Evolutionary conservation across 2,797 vertebrate species (phyloP).

Genomic region (Falco berigora): DNA sequence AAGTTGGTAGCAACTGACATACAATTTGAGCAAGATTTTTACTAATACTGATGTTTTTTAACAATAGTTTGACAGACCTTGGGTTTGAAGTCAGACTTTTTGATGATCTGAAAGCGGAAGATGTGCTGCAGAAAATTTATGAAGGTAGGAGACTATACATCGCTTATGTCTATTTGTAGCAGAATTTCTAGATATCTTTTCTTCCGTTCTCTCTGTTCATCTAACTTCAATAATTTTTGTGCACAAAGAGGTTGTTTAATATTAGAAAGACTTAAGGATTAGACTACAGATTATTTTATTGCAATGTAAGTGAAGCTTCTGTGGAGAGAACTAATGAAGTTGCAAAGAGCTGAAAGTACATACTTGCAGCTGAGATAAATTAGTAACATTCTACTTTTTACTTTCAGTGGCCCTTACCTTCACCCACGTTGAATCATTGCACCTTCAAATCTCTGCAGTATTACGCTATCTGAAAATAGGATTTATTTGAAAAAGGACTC

Average conservation of each 20-base stretch:
- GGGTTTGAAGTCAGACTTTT: conserved; percentile 85
- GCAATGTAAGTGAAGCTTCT: neutral
- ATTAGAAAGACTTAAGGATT: neutral
- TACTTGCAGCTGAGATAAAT: neutral
- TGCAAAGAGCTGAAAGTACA: neutral
- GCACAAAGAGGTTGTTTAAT: neutral
- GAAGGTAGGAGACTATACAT: conserved; percentile 72
- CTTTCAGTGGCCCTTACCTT: neutral
- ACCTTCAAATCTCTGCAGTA: neutral
- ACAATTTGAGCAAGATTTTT: neutral
- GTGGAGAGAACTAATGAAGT: neutral
- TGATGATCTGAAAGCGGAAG: conserved; percentile 74
- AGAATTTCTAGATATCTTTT: neutral
- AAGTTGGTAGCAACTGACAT: neutral
- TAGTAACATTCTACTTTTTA: neutral
- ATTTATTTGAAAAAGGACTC: neutral
- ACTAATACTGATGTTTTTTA: neutral
- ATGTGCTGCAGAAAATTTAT: conserved; percentile 72
- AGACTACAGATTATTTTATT: neutral
- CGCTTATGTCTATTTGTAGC: neutral
- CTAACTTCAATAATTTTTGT: neutral
- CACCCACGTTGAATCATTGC: neutral
- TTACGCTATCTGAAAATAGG: neutral
- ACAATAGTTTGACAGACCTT: conserved; percentile 68
- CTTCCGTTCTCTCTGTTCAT: neutral